Evolutionary conservation across 1,140 invertebrate genomes (phyloP).

Genomic region (Nomia melanderi): DNA sequence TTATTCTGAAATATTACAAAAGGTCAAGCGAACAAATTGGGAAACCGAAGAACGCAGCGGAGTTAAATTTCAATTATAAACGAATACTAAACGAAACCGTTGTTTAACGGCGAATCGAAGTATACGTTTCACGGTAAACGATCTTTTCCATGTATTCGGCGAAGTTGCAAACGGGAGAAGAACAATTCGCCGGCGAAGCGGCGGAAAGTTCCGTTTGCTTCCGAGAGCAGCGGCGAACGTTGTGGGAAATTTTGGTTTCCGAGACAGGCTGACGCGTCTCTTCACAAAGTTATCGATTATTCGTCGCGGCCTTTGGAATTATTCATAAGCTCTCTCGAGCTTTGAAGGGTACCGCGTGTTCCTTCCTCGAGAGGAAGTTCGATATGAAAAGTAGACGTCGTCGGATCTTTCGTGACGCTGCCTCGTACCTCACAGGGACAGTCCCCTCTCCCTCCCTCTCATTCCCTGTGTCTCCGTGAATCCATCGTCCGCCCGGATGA

Average conservation of each 20-base stretch:
- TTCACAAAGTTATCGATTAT: constrained; percentile 76
- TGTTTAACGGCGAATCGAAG: background rate
- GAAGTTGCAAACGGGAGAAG: background rate
- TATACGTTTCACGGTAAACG: too few species aligned
- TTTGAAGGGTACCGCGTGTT: constrained; percentile 71
- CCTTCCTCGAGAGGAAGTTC: constrained; percentile 67
- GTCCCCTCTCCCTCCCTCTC: too few species aligned
- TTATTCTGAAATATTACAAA: too few species aligned
- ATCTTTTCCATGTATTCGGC: background rate
- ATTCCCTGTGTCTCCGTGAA: constrained; percentile 31
- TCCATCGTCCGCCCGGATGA: constrained; percentile 46
- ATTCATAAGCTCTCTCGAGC: constrained; percentile 74
- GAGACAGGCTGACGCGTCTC: constrained; percentile 57
- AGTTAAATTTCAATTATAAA: too few species aligned
- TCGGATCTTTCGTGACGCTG: constrained; percentile 25
- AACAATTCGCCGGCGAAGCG: constrained; percentile 19
- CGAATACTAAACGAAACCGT: too few species aligned
- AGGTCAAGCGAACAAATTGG: too few species aligned
- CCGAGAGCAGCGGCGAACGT: background rate
- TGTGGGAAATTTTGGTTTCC: constrained; percentile 45
- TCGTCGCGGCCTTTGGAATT: constrained; percentile 70
- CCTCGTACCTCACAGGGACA: constrained; percentile 30
- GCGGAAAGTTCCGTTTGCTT: constrained; percentile 33
- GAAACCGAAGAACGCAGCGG: too few species aligned
- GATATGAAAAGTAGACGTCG: constrained; percentile 55